A percentile compares a stretch with the other conserved stretches of the same genome.
These are phyloP conservation scores for Microcebus murinus DNA, from an alignment of 2,113 vertebrate genomes.

Conservation along the genomic window DNA sequence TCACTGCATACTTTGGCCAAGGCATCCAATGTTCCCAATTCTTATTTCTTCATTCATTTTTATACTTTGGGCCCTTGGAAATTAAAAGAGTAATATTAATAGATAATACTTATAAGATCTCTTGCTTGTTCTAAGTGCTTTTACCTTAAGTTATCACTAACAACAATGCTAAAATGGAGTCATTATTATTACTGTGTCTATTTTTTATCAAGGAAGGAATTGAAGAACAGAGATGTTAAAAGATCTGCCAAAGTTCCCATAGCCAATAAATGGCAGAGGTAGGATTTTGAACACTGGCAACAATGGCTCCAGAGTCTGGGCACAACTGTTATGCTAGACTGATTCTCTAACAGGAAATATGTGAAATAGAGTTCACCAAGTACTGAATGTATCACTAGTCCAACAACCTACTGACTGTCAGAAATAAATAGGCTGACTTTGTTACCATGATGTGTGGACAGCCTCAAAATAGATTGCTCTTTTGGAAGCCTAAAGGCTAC, in stretches of 20 bases:
- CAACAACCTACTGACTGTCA: constrained; percentile 8
- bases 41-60: constrained; percentile 11
- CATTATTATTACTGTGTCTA: not conserved
- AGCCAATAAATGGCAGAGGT: not conserved
- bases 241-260: not conserved
- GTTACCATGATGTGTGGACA: not conserved
- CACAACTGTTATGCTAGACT: not conserved
- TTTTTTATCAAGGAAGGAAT: not conserved
- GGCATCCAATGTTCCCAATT: not conserved
- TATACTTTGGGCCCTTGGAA: not conserved
- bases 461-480: not conserved
- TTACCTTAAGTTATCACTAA: constrained; percentile 7
- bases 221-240: constrained; percentile 31
- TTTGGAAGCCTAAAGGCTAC: not conserved
- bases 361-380: constrained; percentile 9
- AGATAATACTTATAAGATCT: not conserved
- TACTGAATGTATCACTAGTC: not conserved
- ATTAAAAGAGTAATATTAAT: constrained; percentile 18
- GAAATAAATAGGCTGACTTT: constrained; percentile 33
- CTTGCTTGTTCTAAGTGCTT: constrained; percentile 26
- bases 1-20: not conserved
- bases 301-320: not conserved
- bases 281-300: not conserved
- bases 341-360: not conserved
- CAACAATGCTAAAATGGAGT: constrained; percentile 1